Conservation (phyloP, 2,113 vertebrate species). For the Shinisaurus crocodilurus region DNA sequence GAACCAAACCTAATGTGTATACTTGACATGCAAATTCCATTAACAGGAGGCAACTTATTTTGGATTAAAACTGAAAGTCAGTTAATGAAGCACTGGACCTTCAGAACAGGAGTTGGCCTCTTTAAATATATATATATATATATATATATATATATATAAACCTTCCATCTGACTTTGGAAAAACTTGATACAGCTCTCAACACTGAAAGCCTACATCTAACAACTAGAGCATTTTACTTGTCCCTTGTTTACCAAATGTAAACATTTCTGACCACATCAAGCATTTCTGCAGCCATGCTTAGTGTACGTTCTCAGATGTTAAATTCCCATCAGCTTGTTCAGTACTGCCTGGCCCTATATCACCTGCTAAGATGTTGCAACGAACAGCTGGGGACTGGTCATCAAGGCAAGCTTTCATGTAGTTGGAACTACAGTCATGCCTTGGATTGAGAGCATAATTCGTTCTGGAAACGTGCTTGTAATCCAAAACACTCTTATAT, state of each 20-base stretch:
- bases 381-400: not conserved
- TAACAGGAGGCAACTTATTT: no score
- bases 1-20: not conserved
- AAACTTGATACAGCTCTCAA: not conserved
- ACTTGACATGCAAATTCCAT: not conserved
- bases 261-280: not conserved
- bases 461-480: no score
- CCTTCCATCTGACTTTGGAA: not conserved
- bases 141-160: no score
- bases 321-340: not conserved
- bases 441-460: no score
- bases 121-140: no score
- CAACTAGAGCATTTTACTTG: not conserved
- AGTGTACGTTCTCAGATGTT: not conserved
- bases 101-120: not conserved
- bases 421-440: rapidly evolving
- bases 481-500: no score
- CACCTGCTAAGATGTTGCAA: not conserved
- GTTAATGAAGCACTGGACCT: not conserved
- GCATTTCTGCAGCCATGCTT: no score
- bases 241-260: not conserved
- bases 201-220: no score
- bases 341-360: not conserved
- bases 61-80: not conserved
- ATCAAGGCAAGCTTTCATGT: not conserved